Percentiles rank a stretch among this genome's conserved stretches.
Evolutionary conservation across 2,888 invertebrate genomes (phyloP).

Genomic region (Anthrax anthrax): DNA sequence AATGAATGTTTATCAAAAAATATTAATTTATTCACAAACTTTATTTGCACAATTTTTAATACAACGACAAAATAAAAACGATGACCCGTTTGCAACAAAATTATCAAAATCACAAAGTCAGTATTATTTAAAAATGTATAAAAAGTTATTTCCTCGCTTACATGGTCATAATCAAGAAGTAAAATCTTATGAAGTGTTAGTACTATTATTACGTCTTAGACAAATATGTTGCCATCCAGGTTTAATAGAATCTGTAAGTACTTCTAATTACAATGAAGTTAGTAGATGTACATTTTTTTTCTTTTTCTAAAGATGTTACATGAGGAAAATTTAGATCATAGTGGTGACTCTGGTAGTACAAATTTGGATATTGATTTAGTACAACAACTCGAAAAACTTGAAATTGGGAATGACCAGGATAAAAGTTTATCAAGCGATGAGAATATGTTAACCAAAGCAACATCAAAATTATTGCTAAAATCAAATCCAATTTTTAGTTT

Average conservation of each 20-base stretch:
- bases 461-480: conserved; percentile 46
- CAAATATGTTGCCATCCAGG: conserved; percentile 85
- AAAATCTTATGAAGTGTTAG: conserved; percentile 57
- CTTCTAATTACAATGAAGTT: neutral
- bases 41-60: conserved; percentile 62
- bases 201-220: conserved; percentile 66
- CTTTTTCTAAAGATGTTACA: conserved; percentile 36
- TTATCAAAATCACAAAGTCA: conserved; percentile 28
- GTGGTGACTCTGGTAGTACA: conserved; percentile 24
- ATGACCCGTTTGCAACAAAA: conserved; percentile 14
- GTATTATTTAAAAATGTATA: conserved; percentile 37
- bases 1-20: conserved; percentile 62
- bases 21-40: conserved; percentile 55
- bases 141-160: neutral
- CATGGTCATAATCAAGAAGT: conserved; percentile 40
- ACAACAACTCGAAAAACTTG: conserved; percentile 48
- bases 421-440: conserved; percentile 29
- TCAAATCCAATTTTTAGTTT: conserved; percentile 58
- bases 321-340: conserved; percentile 24
- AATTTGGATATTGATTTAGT: conserved; percentile 43
- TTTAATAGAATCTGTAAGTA: conserved; percentile 51
- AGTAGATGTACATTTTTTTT: neutral
- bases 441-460: conserved; percentile 41
- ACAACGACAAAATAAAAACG: conserved; percentile 50
- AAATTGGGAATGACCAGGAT: conserved; percentile 31